Conservation (phyloP, 1,140 invertebrate species). For the Drosophila ironensis region DNA sequence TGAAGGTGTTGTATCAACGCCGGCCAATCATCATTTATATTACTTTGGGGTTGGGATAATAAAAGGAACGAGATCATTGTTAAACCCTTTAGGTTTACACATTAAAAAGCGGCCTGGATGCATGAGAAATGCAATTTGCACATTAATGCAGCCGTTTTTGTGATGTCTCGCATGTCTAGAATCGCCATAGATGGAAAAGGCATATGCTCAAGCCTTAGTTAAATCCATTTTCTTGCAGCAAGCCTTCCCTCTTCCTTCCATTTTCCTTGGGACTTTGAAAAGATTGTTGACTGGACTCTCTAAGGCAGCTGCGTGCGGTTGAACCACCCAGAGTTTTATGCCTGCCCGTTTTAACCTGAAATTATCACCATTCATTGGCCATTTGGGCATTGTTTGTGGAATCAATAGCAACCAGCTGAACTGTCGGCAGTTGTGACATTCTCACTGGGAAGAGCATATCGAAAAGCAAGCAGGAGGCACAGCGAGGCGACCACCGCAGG, state of each 20-base stretch:
- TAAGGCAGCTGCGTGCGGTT: constrained; percentile 21
- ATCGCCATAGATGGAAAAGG: no score
- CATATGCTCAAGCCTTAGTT: no score
- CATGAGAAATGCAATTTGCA: background rate
- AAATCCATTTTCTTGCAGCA: no score
- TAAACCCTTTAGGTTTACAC: background rate
- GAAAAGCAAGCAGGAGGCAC: background rate
- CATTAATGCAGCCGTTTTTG: no score
- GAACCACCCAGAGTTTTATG: constrained; percentile 37
- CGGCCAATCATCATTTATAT: constrained; percentile 24
- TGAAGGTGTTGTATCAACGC: constrained; percentile 7
- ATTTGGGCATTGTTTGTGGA: constrained; percentile 2
- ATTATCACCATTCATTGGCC: constrained; percentile 32
- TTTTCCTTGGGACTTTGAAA: background rate
- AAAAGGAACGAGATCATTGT: background rate
- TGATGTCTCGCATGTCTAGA: no score
- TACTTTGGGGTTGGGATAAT: background rate
- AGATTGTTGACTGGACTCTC: background rate
- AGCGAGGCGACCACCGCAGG: constrained; percentile 30
- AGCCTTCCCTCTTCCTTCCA: background rate
- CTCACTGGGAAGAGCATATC: background rate
- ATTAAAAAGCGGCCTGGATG: background rate
- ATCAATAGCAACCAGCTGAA: constrained; percentile 36
- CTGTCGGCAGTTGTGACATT: constrained; percentile 46
- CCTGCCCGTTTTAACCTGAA: constrained; percentile 19